Evolutionary conservation across 2,888 invertebrate genomes (phyloP), one percentile per base, ranked within the genome.

Genomic region (Homarus gammarus): DNA sequence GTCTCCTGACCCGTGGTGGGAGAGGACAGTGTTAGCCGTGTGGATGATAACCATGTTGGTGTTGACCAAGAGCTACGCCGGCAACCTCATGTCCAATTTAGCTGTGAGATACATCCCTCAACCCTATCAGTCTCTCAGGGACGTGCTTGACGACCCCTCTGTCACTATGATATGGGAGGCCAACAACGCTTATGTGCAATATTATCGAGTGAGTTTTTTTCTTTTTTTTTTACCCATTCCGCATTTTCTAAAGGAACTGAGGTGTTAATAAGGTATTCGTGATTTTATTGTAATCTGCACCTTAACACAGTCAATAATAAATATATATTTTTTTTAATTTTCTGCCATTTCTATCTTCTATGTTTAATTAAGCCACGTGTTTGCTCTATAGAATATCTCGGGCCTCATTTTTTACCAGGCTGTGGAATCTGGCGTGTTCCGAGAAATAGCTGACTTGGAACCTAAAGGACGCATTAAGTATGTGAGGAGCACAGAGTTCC

Each of bases 91-190:
- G 77, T 77, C 77, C 1, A 15, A 49, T 22, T 15, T 77, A 27
- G 77, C 77, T 0, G 77, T 77, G 18, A 3, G 77, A 6, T 77
- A 77, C 77, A 77, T 77, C 0, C 77, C 77, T 27, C 77, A 77
- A 40, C 77, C 77, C 31, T 49, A 49, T 18, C 77, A 77, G 77
- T 77, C 77, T 18, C 31, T 49, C 10, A 22, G 77, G 31, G 44
- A 77, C 31, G 77, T 77, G 3, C 10, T 77, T n/a, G 77, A 77
- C 49, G 77, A 40, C 31, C 31, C 15, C 15, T 40, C 77, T 12
- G 31, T 77, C 77, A 77, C 31, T n/a, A 77, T 77, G 77, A 31
- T 77, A 44, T 77, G 77, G 77, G 77, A 49, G 31, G 31, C 49
- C 44, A 77, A 77, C 49, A 77, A 44, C 6, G 77, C 40, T 49